Base-by-base conservation (phyloP, 2,888 invertebrate genomes). In the Artemia sp. region DNA sequence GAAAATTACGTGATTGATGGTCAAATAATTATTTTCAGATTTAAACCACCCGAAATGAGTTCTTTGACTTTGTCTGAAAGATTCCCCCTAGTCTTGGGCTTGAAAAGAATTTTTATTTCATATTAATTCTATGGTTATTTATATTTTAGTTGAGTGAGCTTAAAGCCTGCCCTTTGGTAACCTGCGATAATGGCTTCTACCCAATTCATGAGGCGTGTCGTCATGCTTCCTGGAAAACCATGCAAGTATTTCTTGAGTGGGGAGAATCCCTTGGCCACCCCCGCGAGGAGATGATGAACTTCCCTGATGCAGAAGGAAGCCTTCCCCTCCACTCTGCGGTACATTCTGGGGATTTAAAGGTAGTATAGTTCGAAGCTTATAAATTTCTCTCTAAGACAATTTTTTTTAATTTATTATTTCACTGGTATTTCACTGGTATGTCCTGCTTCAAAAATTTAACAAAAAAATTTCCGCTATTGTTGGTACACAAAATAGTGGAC, bases 181-280 rank as follows among this genome's bases (percentile, higher is more conserved):
- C 88, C 3, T 91, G 90, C 79, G 87, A 89, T 80, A 89, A 90
- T 81, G 92, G 92, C 12, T 91, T 89, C 79, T 91, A 90, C 77
- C 91, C 92, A 0, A 90, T 92, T 73, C 92, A 92, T 78, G 87
- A 90, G 76, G 92, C 92, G 2, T 91, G 92, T 6, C 90, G 90
- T 77, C 90, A 90, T 80, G 91, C 91, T 12, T 88, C 91, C 8
- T 89, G 90, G 0, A 84, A 86, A 75, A 89, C 90, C 11, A 85
- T 92, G 84, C 89, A 91, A 76, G 87, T 89, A 69, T 83, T 89
- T 73, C 82, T 89, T 3, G 84, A 89, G 77, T 88, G 89, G 86
- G 90, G 90, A 9, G 89, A 90, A 78, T 84, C 86, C 0, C 80
- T 83, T 8, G 92, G 91, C 0, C 88, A 88, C 76, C 84, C 85